Evolutionary conservation across 1,140 invertebrate species (phyloP), one percentile per base, ranked within the genome.

Genomic region (Lordiphosa stackelbergi): DNA sequence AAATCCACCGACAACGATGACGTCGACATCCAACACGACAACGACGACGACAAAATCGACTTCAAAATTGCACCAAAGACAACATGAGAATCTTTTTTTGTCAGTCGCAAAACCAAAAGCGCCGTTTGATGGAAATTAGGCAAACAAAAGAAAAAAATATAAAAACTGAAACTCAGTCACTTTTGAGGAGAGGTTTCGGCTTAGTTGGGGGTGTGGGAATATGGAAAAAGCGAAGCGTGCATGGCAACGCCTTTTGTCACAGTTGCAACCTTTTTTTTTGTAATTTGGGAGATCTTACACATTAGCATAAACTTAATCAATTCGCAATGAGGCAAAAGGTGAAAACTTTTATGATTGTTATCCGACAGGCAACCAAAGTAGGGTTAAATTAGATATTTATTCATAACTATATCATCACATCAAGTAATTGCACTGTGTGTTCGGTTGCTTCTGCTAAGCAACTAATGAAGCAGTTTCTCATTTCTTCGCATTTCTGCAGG

Each of bases 221-320:
- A 3, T 46, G 49, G 13, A 31, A 34, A 43, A 43, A 54, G 34
- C 24, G 42, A 54, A 75, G 77, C 79, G 79, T 84, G 79, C 66
- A 55, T 74, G 79, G 79, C 79, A 85, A 85, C 79, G 79, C 79
- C 79, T 85, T 85, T 85, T 79, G 79, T 79, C 73, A 79, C 77
- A 73, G 78, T 81, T 79, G 53, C 62, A 57, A 63, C 42, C 12
- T 56, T 48, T 69, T 53, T 13, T 49, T 40, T 53, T 35, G 37
- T 53, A 43, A 42, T 43, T 35, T 46, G 36, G 38, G 36, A 45
- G 45, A 56, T 54, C 63, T 75, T 51, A 45, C 38, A 61, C 63
- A 85, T 85, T 85, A 85, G 73, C 79, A 85, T 85, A 85, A 46
- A 85, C 77, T 85, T 85, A 85, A 85, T 85, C 79, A 79, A 85